Conservation (phyloP, 2,113 vertebrate genomes). For the Tenebrosternarchus preto region DNA sequence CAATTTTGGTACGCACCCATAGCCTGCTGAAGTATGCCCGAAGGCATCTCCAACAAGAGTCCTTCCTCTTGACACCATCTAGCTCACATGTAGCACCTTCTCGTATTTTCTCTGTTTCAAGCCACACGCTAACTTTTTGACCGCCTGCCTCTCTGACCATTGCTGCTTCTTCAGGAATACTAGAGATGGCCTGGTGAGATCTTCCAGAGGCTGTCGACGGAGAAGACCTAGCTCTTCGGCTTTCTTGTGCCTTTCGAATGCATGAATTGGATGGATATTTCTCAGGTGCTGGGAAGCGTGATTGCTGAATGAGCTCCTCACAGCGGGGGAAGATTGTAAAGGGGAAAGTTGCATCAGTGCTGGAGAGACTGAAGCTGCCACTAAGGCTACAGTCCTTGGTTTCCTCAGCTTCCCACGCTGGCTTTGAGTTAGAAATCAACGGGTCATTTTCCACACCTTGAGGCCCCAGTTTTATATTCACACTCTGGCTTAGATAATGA, state of each 20-base stretch:
- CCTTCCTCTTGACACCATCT: background rate
- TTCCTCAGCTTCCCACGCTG: background rate
- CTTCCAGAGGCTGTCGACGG: background rate
- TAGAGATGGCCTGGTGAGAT: background rate
- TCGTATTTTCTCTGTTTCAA: background rate
- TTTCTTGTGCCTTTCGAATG: background rate
- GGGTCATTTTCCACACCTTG: background rate
- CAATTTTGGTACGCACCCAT: background rate
- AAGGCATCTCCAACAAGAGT: background rate
- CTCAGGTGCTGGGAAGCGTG: background rate
- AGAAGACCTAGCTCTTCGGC: background rate
- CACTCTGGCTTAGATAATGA: too few relatives aligned
- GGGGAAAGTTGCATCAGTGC: background rate
- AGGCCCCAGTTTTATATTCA: too few relatives aligned
- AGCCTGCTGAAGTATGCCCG: background rate
- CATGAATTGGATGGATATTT: background rate
- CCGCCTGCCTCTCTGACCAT: background rate
- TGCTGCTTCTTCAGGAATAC: background rate
- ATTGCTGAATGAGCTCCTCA: background rate
- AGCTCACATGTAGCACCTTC: background rate
- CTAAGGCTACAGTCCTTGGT: background rate
- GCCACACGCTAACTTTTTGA: background rate
- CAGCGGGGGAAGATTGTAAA: background rate
- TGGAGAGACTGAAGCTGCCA: background rate
- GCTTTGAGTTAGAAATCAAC: background rate